phyloP scores from a whole-genome alignment of 2,888 invertebrate species.

The Pedicia rivosa region DNA sequence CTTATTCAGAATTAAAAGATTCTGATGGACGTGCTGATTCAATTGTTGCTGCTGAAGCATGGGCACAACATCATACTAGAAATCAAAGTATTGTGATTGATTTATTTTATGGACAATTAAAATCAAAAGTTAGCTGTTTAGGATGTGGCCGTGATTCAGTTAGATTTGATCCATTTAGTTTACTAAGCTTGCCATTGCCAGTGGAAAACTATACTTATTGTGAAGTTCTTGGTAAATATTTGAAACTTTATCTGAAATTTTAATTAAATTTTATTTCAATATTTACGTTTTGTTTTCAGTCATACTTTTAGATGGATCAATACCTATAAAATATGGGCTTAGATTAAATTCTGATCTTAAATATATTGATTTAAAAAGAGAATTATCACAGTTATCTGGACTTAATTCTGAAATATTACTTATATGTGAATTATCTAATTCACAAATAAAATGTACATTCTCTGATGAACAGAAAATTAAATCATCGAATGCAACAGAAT shows the following conservation, averaged over 20 bases:
- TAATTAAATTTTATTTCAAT: conserved; percentile 3
- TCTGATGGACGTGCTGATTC: conserved; percentile 64
- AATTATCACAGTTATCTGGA: conserved; percentile 45
- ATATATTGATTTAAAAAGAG: conserved; percentile 57
- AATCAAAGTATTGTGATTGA: conserved; percentile 82
- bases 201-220: conserved; percentile 72
- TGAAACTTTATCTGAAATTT: background rate
- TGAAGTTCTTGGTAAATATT: conserved; percentile 49
- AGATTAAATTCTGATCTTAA: conserved; percentile 70
- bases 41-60: conserved; percentile 54
- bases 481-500: conserved; percentile 34
- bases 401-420: conserved; percentile 45
- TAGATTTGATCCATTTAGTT: conserved; percentile 84
- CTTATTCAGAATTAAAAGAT: conserved; percentile 57
- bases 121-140: conserved; percentile 69
- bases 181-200: conserved; percentile 75
- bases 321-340: conserved; percentile 72
- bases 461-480: conserved; percentile 37
- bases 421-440: conserved; percentile 54
- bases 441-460: conserved; percentile 45
- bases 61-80: conserved; percentile 65
- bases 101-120: conserved; percentile 81
- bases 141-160: conserved; percentile 72
- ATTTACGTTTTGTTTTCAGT: conserved; percentile 32
- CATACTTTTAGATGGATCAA: conserved; percentile 61